Conservation (phyloP, 1,140 invertebrate species). For the Samia ricini region DNA sequence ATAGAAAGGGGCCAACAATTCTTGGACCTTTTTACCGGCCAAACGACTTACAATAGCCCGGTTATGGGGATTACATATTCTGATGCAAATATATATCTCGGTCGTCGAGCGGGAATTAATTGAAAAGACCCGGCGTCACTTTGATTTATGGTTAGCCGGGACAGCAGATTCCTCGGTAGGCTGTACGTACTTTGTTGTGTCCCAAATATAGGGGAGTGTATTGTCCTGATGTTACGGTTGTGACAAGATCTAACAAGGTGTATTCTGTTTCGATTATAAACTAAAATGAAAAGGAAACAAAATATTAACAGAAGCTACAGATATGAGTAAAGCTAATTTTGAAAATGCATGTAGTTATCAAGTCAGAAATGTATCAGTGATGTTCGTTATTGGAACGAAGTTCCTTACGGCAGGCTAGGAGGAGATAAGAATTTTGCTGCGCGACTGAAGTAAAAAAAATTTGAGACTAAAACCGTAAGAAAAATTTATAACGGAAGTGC, state of each 20-base stretch:
- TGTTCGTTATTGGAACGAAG: too few relatives aligned
- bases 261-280: not conserved
- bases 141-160: slow-evolving; percentile 54
- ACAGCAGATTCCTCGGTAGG: slow-evolving; percentile 21
- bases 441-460: too few relatives aligned
- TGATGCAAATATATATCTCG: slow-evolving; percentile 64
- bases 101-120: slow-evolving; percentile 61
- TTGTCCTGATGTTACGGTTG: not conserved
- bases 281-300: not conserved
- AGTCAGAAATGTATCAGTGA: too few relatives aligned
- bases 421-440: too few relatives aligned
- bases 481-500: too few relatives aligned
- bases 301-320: too few relatives aligned
- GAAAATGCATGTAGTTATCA: too few relatives aligned
- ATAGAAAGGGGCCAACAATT: slow-evolving; percentile 49
- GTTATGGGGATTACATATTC: slow-evolving; percentile 61
- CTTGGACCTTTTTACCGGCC: slow-evolving; percentile 61
- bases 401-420: too few relatives aligned
- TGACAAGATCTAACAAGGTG: not conserved
- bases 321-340: too few relatives aligned
- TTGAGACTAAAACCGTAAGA: too few relatives aligned
- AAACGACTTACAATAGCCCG: slow-evolving; percentile 49
- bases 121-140: slow-evolving; percentile 65
- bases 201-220: not conserved
- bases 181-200: not conserved